Conservation (phyloP, 2,888 invertebrate species). For the Endomychus coccineus region DNA sequence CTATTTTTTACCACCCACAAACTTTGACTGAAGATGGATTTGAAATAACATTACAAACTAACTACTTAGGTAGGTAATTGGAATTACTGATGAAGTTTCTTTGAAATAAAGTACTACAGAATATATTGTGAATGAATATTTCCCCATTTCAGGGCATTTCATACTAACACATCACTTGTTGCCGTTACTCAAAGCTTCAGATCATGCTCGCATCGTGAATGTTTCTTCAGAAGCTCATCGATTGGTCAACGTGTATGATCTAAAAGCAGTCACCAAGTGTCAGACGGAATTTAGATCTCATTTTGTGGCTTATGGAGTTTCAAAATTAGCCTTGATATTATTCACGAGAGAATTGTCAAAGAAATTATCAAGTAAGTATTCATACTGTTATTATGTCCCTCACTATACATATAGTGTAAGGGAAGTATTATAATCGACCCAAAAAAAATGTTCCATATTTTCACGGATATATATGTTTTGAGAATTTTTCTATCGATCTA, state of each 20-base stretch:
- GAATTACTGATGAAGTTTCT: not conserved
- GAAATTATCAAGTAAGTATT: slow-evolving; percentile 34
- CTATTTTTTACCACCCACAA: slow-evolving; percentile 47
- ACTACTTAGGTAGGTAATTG: slow-evolving; percentile 46
- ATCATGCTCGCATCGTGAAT: slow-evolving; percentile 44
- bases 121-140: not conserved
- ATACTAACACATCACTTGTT: slow-evolving; percentile 45
- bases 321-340: slow-evolving; percentile 39
- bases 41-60: slow-evolving; percentile 50
- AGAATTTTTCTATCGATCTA: no score
- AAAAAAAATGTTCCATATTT: no score
- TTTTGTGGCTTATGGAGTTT: slow-evolving; percentile 39
- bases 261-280: slow-evolving; percentile 31
- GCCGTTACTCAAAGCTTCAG: slow-evolving; percentile 38
- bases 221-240: slow-evolving; percentile 44
- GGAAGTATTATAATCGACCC: no score
- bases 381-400: not conserved
- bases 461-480: no score
- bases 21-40: slow-evolving; percentile 46
- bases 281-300: slow-evolving; percentile 36
- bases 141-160: slow-evolving; percentile 34
- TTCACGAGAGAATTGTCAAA: slow-evolving; percentile 39
- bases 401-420: no score
- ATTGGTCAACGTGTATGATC: slow-evolving; percentile 35
- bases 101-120: slow-evolving; percentile 1